phyloP scores from a whole-genome alignment of 2,888 invertebrate genomes.

The Limnephilus rhombicus region DNA sequence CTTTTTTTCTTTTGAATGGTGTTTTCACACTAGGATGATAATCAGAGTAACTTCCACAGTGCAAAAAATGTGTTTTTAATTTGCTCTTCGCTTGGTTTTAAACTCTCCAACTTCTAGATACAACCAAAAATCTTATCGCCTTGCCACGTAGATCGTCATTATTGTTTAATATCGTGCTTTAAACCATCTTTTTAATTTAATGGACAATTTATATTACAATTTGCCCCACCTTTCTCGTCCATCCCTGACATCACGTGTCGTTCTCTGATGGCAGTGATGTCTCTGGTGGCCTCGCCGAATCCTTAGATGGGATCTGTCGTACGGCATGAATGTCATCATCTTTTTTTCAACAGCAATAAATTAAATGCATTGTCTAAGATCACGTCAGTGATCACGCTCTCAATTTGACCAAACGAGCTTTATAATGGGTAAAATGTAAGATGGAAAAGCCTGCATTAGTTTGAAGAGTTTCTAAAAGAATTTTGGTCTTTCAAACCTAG shows the following conservation, averaged over 20 bases:
- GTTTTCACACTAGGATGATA: no score
- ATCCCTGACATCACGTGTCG: background rate
- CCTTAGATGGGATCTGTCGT: slow-evolving; percentile 22
- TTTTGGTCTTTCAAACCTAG: no score
- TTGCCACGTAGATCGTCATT: background rate
- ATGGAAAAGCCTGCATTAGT: background rate
- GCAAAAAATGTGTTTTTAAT: background rate
- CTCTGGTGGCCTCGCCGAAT: background rate
- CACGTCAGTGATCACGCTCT: background rate
- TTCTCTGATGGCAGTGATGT: background rate
- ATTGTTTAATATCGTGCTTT: background rate
- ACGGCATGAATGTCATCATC: slow-evolving; percentile 8
- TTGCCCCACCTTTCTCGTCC: background rate
- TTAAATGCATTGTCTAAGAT: background rate
- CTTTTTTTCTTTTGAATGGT: no score
- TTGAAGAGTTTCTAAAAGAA: no score
- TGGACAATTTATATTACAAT: background rate
- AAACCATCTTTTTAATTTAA: background rate
- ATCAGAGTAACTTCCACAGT: no score
- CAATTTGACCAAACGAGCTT: background rate
- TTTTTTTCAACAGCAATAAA: background rate
- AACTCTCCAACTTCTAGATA: background rate
- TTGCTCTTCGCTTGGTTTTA: background rate
- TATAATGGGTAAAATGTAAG: background rate
- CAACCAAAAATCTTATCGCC: background rate